Percentiles rank a stretch among this genome's conserved stretches.
Conservation (phyloP, 2,888 invertebrate genomes). For the Atrina japonica region DNA sequence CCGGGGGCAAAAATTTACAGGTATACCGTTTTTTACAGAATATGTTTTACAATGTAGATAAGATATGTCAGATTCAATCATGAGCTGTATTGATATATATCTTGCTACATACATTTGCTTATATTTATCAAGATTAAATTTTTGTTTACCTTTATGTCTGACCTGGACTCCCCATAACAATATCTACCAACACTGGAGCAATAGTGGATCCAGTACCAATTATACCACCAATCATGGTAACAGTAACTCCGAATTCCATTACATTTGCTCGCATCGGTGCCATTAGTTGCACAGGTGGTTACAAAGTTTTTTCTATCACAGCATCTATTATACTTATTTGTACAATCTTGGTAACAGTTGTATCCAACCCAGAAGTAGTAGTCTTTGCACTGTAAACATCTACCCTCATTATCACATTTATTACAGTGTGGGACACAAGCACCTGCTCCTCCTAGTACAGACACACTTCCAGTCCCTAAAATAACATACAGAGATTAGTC, state of each 20-base stretch:
- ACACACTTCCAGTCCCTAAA: conserved; percentile 57
- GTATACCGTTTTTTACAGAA: too few species aligned
- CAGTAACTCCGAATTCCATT: conserved; percentile 3
- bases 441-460: conserved; percentile 59
- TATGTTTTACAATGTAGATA: too few species aligned
- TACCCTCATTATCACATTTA: conserved; percentile 46
- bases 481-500: conserved; percentile 3
- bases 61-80: too few species aligned
- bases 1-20: too few species aligned
- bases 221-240: neutral
- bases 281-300: neutral
- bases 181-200: conserved; percentile 26
- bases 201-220: conserved; percentile 18
- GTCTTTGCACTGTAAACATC: conserved; percentile 49
- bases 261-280: neutral
- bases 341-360: conserved; percentile 45
- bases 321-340: conserved; percentile 18
- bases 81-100: too few species aligned
- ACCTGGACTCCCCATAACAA: neutral
- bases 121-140: too few species aligned
- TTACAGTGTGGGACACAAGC: conserved; percentile 58
- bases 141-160: neutral
- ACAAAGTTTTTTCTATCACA: conserved; percentile 22
- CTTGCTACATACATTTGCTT: too few species aligned
- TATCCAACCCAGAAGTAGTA: conserved; percentile 48